A percentile compares a stretch with the other conserved stretches of the same genome.
phyloP scores from a whole-genome alignment of 2,113 vertebrate species.

The Ivindomyrus marchei region DNA sequence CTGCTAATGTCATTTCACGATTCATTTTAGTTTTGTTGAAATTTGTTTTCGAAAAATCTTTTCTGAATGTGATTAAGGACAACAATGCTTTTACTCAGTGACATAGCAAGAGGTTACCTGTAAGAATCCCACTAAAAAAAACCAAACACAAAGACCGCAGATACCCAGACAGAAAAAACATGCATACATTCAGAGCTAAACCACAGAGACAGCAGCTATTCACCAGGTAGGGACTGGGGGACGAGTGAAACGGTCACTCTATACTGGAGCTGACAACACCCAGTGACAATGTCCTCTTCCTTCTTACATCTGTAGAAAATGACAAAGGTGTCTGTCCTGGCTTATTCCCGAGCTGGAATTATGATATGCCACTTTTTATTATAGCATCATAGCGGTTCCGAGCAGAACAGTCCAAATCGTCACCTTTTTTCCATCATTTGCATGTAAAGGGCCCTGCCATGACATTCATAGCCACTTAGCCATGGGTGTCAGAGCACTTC shows the following conservation, averaged over 20 bases:
- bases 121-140: neutral
- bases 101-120: neutral
- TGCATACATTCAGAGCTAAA: neutral
- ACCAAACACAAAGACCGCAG: neutral
- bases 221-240: neutral
- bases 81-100: neutral
- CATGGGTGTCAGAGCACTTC: neutral
- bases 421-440: neutral
- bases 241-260: neutral
- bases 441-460: neutral
- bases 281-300: neutral
- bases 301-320: neutral
- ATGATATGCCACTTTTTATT: neutral
- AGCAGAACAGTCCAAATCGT: neutral
- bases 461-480: neutral
- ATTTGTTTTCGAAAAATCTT: neutral
- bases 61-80: neutral
- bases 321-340: neutral
- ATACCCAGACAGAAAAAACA: neutral
- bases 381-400: neutral
- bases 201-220: neutral
- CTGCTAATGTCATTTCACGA: neutral
- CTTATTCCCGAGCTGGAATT: neutral
- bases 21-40: neutral
- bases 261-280: neutral